Evolutionary conservation across 2,888 invertebrate genomes (phyloP), one percentile per base, ranked within the genome.

Genomic region (Apeira syringaria): DNA sequence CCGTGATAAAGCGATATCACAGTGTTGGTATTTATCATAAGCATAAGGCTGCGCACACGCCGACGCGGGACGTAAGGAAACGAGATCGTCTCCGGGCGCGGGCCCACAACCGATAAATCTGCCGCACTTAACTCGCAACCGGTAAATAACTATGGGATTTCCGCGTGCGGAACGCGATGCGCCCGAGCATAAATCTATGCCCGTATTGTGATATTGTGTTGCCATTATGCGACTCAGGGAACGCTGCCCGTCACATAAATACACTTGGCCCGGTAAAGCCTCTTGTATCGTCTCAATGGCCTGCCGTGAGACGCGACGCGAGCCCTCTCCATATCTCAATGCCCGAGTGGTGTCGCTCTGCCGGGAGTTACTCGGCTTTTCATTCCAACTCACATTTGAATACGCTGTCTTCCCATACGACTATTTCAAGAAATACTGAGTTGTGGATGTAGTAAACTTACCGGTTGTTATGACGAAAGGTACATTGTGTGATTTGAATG

Each of bases 81-180:
- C 80, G 74, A 85, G 89, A 88, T 81, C 85, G 84, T 80, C 82
- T 72, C 66, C 64, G 66, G 68, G 68, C 63, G 61, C 76, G 63
- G 68, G 75, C 74, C 67, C 75, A 66, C 64, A 56, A 64, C 74
- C 85, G 86, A 89, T 89, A 89, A 89, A 89, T 89, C 87, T 85
- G 83, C 84, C 80, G 87, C 87, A 85, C 85, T 87, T 87, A 87
- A 78, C 85, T 85, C 83, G 81, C 87, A 82, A 87, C 87, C 86
- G 88, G 89, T 88, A 89, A 88, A 89, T 88, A 88, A 89, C 88
- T 84, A 87, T 85, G 85, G 84, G 88, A 87, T 89, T 89, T 89
- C 89, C 89, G 87, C 85, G 87, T 89, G 89, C 86, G 80, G 84
- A 76, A 75, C 75, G 74, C 81, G 86, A 83, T 81, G 84, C 84